Evolutionary conservation across 1,140 invertebrate genomes (phyloP).

Genomic region (Drosophila sechellia): DNA sequence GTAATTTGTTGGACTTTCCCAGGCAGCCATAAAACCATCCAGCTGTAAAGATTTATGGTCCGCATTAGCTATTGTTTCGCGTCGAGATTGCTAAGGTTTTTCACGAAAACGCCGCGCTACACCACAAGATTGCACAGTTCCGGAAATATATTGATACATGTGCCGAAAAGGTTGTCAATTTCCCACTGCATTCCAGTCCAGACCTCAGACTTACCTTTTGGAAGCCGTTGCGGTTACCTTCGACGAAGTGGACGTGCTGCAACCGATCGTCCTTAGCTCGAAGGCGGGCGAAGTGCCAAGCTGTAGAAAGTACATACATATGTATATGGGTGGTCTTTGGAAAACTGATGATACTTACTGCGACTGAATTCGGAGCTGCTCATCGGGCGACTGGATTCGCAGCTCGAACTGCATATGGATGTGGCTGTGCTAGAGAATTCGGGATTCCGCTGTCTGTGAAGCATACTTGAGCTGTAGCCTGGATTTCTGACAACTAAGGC

Average conservation of each 20-base stretch:
- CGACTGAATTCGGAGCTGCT: not conserved
- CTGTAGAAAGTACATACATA: not conserved
- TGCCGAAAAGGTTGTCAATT: not conserved
- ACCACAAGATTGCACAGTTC: not conserved
- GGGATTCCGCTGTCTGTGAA: not conserved
- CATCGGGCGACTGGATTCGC: not conserved
- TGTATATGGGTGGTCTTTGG: no score
- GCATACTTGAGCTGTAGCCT: not conserved
- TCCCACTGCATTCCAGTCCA: not conserved
- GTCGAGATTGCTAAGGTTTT: conserved; percentile 32
- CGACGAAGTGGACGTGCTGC: not conserved
- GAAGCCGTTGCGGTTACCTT: not conserved
- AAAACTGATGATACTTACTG: not conserved
- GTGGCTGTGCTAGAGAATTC: not conserved
- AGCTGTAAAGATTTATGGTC: conserved; percentile 32
- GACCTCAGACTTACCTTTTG: not conserved
- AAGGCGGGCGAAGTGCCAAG: no score
- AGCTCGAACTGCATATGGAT: not conserved
- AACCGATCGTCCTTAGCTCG: not conserved
- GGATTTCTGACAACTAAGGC: not conserved
- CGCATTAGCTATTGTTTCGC: conserved; percentile 17
- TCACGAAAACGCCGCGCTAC: not conserved
- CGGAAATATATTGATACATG: no score
- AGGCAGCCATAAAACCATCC: conserved; percentile 37
- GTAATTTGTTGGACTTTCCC: conserved; percentile 45